Evolutionary conservation across 2,113 vertebrate genomes (phyloP).

Genomic region (Nothobranchius kuhntae): DNA sequence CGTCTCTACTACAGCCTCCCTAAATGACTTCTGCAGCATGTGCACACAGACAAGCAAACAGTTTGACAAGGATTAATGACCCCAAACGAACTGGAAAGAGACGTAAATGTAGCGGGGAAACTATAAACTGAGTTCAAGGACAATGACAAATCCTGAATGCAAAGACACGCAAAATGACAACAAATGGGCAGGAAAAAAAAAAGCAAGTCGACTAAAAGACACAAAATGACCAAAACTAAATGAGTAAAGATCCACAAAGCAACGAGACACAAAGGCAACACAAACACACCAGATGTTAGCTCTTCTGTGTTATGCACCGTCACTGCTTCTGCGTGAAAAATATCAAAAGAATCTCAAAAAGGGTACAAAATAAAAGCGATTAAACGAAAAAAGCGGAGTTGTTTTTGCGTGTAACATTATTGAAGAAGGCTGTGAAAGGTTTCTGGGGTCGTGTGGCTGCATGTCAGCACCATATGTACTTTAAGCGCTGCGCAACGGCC

Average conservation of each 20-base stretch:
- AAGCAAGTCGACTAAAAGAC: neutral
- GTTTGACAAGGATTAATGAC: neutral
- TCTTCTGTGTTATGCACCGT: no score
- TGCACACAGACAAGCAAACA: neutral
- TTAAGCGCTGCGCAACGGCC: slow-evolving; percentile 27
- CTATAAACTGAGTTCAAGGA: neutral
- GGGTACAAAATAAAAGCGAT: no score
- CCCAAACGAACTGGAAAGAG: neutral
- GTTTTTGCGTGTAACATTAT: no score
- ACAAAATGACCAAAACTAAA: neutral
- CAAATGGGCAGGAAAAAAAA: no score
- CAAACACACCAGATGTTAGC: neutral
- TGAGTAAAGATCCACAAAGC: neutral
- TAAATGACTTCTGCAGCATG: slow-evolving; percentile 1
- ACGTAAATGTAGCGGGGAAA: neutral
- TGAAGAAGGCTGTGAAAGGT: slow-evolving; percentile 7
- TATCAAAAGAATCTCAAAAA: no score
- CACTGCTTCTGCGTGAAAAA: no score
- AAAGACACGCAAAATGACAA: no score
- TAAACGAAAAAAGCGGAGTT: no score
- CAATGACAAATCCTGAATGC: neutral
- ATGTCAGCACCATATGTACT: slow-evolving; percentile 21
- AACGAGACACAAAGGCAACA: neutral
- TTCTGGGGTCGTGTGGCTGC: slow-evolving; percentile 7
- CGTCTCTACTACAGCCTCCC: slow-evolving; percentile 7